Evolutionary conservation across 1,140 invertebrate species (phyloP).

Genomic region (Heliconius congener): DNA sequence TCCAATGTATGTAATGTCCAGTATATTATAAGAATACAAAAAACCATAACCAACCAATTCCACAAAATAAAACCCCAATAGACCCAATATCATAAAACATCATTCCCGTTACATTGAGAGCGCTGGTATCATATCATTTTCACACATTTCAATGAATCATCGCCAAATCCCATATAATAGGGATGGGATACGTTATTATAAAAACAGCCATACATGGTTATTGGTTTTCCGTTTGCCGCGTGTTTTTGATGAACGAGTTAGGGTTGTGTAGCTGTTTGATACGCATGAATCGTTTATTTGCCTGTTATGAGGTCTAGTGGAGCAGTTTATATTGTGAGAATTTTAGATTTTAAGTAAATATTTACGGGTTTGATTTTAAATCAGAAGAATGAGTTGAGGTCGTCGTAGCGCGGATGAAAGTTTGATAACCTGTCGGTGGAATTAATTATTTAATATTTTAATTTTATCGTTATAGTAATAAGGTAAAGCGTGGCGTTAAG

Average conservation of each 20-base stretch:
- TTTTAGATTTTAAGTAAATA: background rate
- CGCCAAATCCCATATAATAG: conserved; percentile 28
- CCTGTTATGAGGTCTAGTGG: background rate
- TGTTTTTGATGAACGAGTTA: conserved; percentile 28
- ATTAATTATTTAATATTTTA: background rate
- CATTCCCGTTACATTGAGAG: background rate
- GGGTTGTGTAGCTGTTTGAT: background rate
- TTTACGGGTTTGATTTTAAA: background rate
- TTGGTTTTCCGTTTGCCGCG: conserved; percentile 35
- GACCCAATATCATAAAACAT: conserved; percentile 3
- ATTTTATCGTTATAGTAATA: too few species aligned
- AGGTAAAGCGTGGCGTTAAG: too few species aligned
- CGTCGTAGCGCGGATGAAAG: background rate
- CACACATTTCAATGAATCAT: conserved; percentile 32
- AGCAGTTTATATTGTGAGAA: background rate
- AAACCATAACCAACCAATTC: background rate
- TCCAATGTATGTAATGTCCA: background rate
- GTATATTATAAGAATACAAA: background rate
- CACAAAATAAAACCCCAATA: conserved; percentile 8
- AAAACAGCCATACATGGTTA: conserved; percentile 33
- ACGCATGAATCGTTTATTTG: conserved; percentile 27
- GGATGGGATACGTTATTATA: conserved; percentile 27
- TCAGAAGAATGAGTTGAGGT: too few species aligned
- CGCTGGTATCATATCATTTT: conserved; percentile 19
- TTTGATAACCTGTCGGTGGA: background rate